A percentile compares a stretch with the other conserved stretches of the same genome.
phyloP scores from a whole-genome alignment of 1,140 invertebrate species.

The Lysiphlebus fabarum region DNA sequence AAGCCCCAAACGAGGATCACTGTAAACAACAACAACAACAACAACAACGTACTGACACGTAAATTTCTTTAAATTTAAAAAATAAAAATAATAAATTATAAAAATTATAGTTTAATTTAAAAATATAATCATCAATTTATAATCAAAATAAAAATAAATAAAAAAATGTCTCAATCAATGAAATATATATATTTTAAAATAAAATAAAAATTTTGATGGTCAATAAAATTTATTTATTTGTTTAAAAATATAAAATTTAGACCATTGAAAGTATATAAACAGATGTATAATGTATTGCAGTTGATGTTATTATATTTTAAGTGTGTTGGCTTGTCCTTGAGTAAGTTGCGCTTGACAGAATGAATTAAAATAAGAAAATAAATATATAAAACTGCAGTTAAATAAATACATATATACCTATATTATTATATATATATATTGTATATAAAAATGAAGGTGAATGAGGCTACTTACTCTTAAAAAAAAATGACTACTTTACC shows the following conservation, averaged over 20 bases:
- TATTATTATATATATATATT: no score
- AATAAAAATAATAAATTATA: conserved; percentile 1
- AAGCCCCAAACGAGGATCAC: conserved; percentile 7
- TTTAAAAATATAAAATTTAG: conserved; percentile 1
- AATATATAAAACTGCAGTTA: conserved; percentile 16
- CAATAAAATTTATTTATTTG: not conserved
- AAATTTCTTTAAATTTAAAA: conserved; percentile 8
- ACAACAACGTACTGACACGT: conserved; percentile 25
- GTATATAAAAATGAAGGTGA: conserved; percentile 8
- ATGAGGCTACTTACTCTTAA: not conserved
- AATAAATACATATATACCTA: not conserved
- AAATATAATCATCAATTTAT: not conserved
- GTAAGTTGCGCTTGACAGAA: conserved; percentile 38
- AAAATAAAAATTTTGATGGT: no score
- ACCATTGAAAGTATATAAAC: not conserved
- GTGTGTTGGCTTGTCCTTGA: conserved; percentile 33
- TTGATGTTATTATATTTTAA: no score
- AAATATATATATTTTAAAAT: not conserved
- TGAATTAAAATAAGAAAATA: no score
- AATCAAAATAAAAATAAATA: conserved; percentile 9
- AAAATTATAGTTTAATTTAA: not conserved
- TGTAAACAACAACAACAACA: conserved; percentile 13
- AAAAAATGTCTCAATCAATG: not conserved
- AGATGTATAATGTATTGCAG: no score
- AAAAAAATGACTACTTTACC: not conserved